phyloP scores from a whole-genome alignment of 2,888 invertebrate genomes.

The Drosophila nigricruria region DNA sequence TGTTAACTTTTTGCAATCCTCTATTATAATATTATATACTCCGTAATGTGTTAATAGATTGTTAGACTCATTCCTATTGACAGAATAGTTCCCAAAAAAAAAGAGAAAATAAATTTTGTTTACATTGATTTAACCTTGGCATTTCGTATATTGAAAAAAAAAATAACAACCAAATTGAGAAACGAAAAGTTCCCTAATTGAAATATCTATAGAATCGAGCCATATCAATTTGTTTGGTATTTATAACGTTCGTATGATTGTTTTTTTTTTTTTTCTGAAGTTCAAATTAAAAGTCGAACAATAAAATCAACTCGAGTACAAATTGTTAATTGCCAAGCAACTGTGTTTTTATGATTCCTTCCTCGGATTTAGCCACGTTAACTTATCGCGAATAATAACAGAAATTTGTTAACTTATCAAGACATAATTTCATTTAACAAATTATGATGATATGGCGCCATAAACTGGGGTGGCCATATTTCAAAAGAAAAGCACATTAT shows the following conservation, averaged over 20 bases:
- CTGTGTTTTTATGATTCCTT: constrained; percentile 41
- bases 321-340: constrained; percentile 36
- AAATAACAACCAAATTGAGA: constrained; percentile 5
- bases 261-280: constrained; percentile 32
- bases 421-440: constrained; percentile 55
- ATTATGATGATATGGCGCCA: constrained; percentile 47
- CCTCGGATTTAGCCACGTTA: constrained; percentile 6
- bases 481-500: constrained; percentile 11
- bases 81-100: not conserved
- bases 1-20: constrained; percentile 21
- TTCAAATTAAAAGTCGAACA: constrained; percentile 1
- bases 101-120: constrained; percentile 13
- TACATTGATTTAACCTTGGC: constrained; percentile 62
- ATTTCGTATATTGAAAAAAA: constrained; percentile 7
- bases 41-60: constrained; percentile 46
- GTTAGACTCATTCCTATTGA: constrained; percentile 22
- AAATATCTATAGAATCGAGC: constrained; percentile 13
- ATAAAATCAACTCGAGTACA: constrained; percentile 13
- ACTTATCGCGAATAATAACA: constrained; percentile 58
- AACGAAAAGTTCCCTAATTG: constrained; percentile 23
- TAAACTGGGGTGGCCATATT: constrained; percentile 37
- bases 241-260: not conserved
- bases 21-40: constrained; percentile 6
- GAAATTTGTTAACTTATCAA: constrained; percentile 58
- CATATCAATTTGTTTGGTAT: constrained; percentile 25